These are phyloP conservation scores for Xyliphius kryptos DNA, from an alignment of 2,113 vertebrate genomes.

Conservation along the genomic window DNA sequence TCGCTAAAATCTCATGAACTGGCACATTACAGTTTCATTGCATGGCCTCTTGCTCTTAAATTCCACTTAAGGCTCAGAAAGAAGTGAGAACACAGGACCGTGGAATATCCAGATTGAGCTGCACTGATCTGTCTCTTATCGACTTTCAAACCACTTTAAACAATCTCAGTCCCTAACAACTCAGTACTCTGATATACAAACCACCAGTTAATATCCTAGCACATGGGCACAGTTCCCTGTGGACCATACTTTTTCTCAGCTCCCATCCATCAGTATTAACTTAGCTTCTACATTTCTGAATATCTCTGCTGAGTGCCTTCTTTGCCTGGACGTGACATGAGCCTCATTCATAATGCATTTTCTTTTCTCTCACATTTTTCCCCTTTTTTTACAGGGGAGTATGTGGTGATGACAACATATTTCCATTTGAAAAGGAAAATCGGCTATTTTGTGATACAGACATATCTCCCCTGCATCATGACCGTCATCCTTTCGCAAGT, in stretches of 20 bases:
- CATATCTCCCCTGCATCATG: slow-evolving; percentile 98
- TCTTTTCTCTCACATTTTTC: slow-evolving; percentile 45
- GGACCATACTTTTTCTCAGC: slow-evolving; percentile 1
- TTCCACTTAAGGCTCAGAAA: too few relatives aligned
- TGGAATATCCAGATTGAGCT: too few relatives aligned
- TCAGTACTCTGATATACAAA: neutral
- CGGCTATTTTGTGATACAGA: slow-evolving; percentile 98
- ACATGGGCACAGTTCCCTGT: neutral
- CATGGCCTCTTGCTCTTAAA: too few relatives aligned
- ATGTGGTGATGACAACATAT: slow-evolving; percentile 97
- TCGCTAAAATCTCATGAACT: too few relatives aligned
- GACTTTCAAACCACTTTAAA: too few relatives aligned
- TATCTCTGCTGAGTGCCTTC: slow-evolving; percentile 36
- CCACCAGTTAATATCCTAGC: slow-evolving; percentile 19
- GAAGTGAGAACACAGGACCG: too few relatives aligned
- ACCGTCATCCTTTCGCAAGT: slow-evolving; percentile 98
- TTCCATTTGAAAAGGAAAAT: slow-evolving; percentile 99
- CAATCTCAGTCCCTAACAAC: neutral
- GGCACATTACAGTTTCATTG: too few relatives aligned
- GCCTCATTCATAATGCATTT: slow-evolving; percentile 53
- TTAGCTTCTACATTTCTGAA: slow-evolving; percentile 40
- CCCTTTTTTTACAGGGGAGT: slow-evolving; percentile 76
- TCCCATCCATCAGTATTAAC: slow-evolving; percentile 27
- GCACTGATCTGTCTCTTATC: too few relatives aligned
- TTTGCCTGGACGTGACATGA: slow-evolving; percentile 31